Percentiles rank a stretch among this genome's conserved stretches.
These are phyloP conservation scores for Drosophila rhopaloa DNA, from an alignment of 1,140 invertebrate species.

Conservation along the genomic window DNA sequence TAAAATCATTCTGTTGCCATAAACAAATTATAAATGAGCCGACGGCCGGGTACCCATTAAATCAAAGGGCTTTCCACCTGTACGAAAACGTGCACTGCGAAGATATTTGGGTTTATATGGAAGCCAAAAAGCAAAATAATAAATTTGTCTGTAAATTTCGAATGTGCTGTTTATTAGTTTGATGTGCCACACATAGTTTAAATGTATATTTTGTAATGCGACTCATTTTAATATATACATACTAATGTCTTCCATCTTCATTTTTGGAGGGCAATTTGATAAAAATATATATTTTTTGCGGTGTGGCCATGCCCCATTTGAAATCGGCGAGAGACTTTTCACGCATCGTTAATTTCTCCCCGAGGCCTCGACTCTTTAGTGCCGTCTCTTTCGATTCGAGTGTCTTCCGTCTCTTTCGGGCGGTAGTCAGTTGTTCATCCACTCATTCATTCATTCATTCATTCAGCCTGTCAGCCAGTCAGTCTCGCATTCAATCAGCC, in stretches of 20 bases:
- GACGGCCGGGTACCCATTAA: conserved; percentile 2
- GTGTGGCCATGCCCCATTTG: conserved; percentile 25
- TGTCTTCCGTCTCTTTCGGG: conserved; percentile 11
- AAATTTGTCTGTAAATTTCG: too few species aligned
- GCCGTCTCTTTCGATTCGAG: conserved; percentile 18
- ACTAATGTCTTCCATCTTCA: neutral
- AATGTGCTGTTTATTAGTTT: too few species aligned
- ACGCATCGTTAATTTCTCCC: conserved; percentile 80
- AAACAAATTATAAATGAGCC: conserved; percentile 11
- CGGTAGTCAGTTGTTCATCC: conserved; percentile 38
- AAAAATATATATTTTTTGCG: neutral
- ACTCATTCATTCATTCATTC: conserved; percentile 40
- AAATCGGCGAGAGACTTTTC: conserved; percentile 73
- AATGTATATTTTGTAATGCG: too few species aligned
- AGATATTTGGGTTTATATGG: neutral
- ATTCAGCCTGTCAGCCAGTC: conserved; percentile 17
- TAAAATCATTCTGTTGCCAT: conserved; percentile 13
- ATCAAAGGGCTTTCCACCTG: neutral
- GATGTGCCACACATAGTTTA: too few species aligned
- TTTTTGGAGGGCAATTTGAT: too few species aligned
- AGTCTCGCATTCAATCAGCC: conserved; percentile 43
- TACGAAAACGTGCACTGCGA: neutral
- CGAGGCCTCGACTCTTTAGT: conserved; percentile 53
- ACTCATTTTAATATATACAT: too few species aligned
- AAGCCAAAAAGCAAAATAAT: neutral